Evolutionary conservation across 2,888 invertebrate species (phyloP).

Genomic region (Tiliacea aurago): DNA sequence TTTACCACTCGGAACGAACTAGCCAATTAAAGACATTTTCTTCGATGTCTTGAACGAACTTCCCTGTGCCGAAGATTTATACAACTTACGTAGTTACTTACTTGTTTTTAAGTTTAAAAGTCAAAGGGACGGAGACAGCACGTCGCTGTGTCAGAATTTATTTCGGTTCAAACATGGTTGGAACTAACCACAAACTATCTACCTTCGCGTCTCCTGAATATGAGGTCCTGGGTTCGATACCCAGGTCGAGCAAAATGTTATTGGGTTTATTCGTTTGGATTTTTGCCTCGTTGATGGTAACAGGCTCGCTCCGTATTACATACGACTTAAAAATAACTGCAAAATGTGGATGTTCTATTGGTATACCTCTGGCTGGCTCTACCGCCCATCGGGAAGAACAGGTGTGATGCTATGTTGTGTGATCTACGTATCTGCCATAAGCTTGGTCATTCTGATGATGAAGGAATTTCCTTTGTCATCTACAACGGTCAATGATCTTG

Average conservation of each 20-base stretch:
- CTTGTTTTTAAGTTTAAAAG: constrained; percentile 40
- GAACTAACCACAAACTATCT: background rate
- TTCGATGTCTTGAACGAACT: constrained; percentile 49
- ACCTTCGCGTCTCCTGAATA: background rate
- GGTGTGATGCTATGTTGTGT: too few species aligned
- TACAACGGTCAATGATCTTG: background rate
- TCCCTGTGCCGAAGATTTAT: constrained; percentile 45
- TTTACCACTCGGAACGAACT: constrained; percentile 53
- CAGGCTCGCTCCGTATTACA: background rate
- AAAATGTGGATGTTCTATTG: background rate
- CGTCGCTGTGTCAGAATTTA: background rate
- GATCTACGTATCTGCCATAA: background rate
- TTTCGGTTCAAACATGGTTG: background rate
- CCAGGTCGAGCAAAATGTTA: too few species aligned
- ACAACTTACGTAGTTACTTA: constrained; percentile 27
- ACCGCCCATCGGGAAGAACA: background rate
- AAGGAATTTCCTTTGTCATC: background rate
- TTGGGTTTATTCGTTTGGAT: background rate
- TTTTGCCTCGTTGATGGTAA: background rate
- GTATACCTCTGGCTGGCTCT: background rate
- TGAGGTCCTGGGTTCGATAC: background rate
- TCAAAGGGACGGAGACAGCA: background rate
- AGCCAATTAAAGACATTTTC: constrained; percentile 61
- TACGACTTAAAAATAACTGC: background rate
- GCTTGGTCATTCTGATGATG: too few species aligned